phyloP scores from a whole-genome alignment of 1,140 invertebrate genomes.

The Phymorhynchus buccinoides region DNA sequence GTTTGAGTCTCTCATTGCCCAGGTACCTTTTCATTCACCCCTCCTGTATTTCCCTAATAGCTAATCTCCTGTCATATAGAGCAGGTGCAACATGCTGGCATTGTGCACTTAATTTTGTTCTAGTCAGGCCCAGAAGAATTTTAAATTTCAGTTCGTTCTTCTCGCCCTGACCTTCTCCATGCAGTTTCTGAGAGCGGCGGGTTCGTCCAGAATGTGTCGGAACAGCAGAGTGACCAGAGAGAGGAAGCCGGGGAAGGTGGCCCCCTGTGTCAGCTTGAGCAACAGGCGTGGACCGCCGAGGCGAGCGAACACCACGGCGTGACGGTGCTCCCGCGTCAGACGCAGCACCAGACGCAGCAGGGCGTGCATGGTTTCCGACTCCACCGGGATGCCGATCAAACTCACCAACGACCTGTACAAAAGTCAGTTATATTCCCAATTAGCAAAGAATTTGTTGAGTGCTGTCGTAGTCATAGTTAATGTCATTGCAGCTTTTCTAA shows the following conservation, averaged over 20 bases:
- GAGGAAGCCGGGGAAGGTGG: slow-evolving; percentile 84
- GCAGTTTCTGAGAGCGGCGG: slow-evolving; percentile 81
- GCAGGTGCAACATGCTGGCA: too few species aligned
- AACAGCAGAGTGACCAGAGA: slow-evolving; percentile 87
- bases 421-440: too few species aligned
- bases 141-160: too few species aligned
- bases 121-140: too few species aligned
- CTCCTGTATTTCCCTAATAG: too few species aligned
- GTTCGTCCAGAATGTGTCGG: slow-evolving; percentile 88
- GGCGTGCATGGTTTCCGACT: slow-evolving; percentile 86
- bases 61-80: too few species aligned
- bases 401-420: slow-evolving; percentile 79
- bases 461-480: too few species aligned
- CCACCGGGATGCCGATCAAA: slow-evolving; percentile 81
- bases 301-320: slow-evolving; percentile 83
- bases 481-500: too few species aligned
- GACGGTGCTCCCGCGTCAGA: slow-evolving; percentile 84
- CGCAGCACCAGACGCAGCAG: slow-evolving; percentile 84
- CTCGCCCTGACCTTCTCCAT: slow-evolving; percentile 83
- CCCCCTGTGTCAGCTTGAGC: slow-evolving; percentile 82
- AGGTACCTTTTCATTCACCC: too few species aligned
- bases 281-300: slow-evolving; percentile 84
- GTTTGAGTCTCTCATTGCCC: too few species aligned
- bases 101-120: too few species aligned
- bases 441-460: too few species aligned